Percentiles rank a stretch among this genome's conserved stretches.
phyloP scores from a whole-genome alignment of 2,888 invertebrate genomes.

The Phaedon cochleariae region DNA sequence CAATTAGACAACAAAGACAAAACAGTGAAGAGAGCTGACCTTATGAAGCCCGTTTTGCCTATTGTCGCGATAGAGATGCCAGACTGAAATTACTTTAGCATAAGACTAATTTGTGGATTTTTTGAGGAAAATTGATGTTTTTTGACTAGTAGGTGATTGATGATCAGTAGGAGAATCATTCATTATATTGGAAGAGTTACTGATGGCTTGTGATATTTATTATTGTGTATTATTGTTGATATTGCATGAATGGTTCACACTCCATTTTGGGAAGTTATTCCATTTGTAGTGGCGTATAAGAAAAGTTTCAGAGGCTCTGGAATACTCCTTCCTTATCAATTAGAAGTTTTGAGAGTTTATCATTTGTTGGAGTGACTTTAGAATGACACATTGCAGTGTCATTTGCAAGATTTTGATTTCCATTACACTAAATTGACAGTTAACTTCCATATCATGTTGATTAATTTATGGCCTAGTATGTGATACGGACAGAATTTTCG shows the following conservation, averaged over 20 bases:
- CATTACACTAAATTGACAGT: no score
- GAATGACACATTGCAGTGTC: no score
- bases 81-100: constrained; percentile 69
- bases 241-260: not conserved
- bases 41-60: constrained; percentile 86
- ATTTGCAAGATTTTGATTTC: no score
- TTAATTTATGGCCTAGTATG: no score
- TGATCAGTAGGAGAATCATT: not conserved
- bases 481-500: no score
- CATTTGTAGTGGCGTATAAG: no score
- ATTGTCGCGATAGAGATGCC: constrained; percentile 91
- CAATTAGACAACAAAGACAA: constrained; percentile 66
- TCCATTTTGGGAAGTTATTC: not conserved
- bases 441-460: no score
- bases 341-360: no score
- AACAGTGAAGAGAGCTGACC: constrained; percentile 78
- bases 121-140: not conserved
- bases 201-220: not conserved
- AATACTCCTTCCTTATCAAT: no score
- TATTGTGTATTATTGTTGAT: no score
- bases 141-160: not conserved
- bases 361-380: no score
- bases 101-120: not conserved
- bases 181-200: not conserved
- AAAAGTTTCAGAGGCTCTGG: no score